Base-by-base conservation (phyloP, 2,888 invertebrate genomes). In the Eupithecia abbreviata region DNA sequence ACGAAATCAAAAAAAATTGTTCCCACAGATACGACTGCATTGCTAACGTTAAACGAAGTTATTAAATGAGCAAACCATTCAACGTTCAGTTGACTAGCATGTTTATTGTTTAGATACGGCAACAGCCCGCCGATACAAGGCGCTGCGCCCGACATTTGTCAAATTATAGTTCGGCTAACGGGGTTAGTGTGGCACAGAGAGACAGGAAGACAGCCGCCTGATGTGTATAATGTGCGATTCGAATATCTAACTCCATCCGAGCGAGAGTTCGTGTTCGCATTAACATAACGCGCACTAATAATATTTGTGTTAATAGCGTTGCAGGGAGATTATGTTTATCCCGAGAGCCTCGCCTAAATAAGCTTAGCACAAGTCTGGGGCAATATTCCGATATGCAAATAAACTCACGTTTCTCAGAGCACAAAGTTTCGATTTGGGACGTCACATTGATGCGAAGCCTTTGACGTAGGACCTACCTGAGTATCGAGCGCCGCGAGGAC, bases 221-320 rank as follows among this genome's bases (percentile, higher is more conserved):
- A 85, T 85, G 84, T 85, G 86, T 87, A 86, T 87, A 86, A 86
- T 86, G 84, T 82, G 85, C 85, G 82, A 89, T 89, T 89, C 88
- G 89, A 89, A 89, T 88, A 86, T 86, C 87, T 86, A 89, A 88
- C 82, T 77, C 74, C 12, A 65, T 72, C 74, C 76, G 55, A 74
- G 67, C 51, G 47, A 67, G 66, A 18, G 72, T 73, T 75, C 73
- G 71, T 69, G 69, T 72, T 43, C 15, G 66, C 66, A 76, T 76
- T 76, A 78, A 41, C 76, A 74, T 76, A 70, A 72, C 55, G 51
- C 45, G 41, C 62, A 76, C 65, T 45, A 70, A 74, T 78, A 75
- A 74, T 74, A 72, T 76, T 76, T 42, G 71, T 49, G 15, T 70
- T 73, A 41, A 12, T 73, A 62, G 68, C 68, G 30, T 78, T 73